Base-by-base conservation (phyloP, 2,888 invertebrate species). In the Ctena decussata region DNA sequence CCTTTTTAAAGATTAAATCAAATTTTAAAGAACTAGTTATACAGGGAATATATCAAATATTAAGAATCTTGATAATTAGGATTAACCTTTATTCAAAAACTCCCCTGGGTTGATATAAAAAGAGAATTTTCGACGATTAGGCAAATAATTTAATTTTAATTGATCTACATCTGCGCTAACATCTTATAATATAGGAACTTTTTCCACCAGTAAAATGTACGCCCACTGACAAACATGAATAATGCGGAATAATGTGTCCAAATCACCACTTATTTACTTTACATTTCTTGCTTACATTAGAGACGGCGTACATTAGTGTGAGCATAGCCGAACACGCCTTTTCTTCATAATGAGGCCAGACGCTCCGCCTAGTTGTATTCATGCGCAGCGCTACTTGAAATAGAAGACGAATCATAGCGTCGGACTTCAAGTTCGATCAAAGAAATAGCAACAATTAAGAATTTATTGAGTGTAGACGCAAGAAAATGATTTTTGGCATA, bases 331-430 rank as follows among this genome's bases (percentile, higher is more conserved):
- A 32, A 77, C 77, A 39, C 65, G 41, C 65, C 77, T 69, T 44
- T 41, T 77, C 3, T 37, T 69, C 65, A 60, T 27, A 69, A 69
- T 53, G 77, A 77, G 77, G 77, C 44, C 65, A 70, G 27, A 37
- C 32, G 77, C 65, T n/a, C 49, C 77, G 65, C 77, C 77, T 41
- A 77, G 32, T n/a, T 30, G 18, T 70, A 57, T 57, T 57, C 57
- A 57, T 57, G 27, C 57, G 57, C 57, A 27, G 5, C 27, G 57
- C 57, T 57, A 57, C 57, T 57, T 57, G 57, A 57, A 57, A n/a
- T 57, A 11, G 57, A 27, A 57, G 57, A 57, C 57, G 57, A 57
- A 57, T 57, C 57, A n/a, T 27, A 1, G 57, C 57, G n/a, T 27
- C 57, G 8, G 27, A 57, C 12, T 70, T 70, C 35, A 21, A 39